Percentiles rank a stretch among this genome's conserved stretches.
Conservation (phyloP, 2,888 invertebrate species). For the Ichneumoninae sp. region DNA sequence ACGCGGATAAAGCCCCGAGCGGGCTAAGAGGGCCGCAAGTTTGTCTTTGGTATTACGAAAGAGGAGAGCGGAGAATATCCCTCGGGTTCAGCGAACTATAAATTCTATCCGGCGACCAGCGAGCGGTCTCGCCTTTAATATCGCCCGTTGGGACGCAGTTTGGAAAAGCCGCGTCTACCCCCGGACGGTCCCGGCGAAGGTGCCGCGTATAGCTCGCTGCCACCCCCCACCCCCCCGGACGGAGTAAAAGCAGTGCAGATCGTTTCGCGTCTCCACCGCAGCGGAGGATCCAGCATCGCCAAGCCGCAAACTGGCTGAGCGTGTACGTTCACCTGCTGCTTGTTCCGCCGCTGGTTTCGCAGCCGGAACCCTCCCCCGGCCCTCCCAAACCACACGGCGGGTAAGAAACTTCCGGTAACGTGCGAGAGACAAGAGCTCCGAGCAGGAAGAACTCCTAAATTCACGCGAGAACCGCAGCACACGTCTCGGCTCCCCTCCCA, state of each 20-base stretch:
- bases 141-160: conserved; percentile 75
- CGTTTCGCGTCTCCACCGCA: conserved; percentile 1
- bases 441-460: conserved; percentile 48
- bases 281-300: conserved; percentile 12
- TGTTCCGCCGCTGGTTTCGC: conserved; percentile 11
- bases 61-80: conserved; percentile 67
- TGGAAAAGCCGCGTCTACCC: conserved; percentile 75
- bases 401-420: conserved; percentile 56
- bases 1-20: not conserved
- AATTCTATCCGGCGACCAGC: conserved; percentile 74
- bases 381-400: conserved; percentile 44
- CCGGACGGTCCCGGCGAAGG: conserved; percentile 54
- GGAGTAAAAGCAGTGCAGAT: not conserved
- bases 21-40: conserved; percentile 70
- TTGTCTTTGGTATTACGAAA: conserved; percentile 81
- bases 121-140: conserved; percentile 74
- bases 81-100: conserved; percentile 71
- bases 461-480: conserved; percentile 60
- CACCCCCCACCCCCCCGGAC: not conserved
- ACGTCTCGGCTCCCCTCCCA: conserved; percentile 20
- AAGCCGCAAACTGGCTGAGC: conserved; percentile 27
- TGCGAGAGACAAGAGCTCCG: conserved; percentile 25
- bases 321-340: conserved; percentile 54
- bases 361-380: conserved; percentile 7
- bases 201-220: not conserved